Evolutionary conservation across 2,113 vertebrate species (phyloP).

Genomic region (Xiphophorus hellerii): DNA sequence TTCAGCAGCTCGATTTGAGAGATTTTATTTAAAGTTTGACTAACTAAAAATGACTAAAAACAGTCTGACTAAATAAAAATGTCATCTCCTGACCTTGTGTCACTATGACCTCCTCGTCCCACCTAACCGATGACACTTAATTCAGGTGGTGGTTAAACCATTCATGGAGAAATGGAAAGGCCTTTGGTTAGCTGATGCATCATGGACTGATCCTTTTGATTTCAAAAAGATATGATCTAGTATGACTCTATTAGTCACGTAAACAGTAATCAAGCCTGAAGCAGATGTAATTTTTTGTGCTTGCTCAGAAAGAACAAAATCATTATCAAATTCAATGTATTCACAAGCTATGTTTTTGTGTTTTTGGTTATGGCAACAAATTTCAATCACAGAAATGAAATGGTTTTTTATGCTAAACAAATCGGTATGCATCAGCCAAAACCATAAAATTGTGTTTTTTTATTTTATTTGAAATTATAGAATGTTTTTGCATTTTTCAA

Average conservation of each 20-base stretch:
- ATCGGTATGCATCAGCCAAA: neutral
- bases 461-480: neutral
- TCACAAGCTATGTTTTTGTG: neutral
- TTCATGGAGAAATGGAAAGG: neutral
- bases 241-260: neutral
- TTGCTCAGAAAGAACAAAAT: neutral
- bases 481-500: neutral
- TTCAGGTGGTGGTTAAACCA: neutral
- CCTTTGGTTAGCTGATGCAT: neutral
- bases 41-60: neutral
- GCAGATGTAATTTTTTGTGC: neutral
- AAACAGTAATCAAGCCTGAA: neutral
- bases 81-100: neutral
- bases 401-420: neutral
- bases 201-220: neutral
- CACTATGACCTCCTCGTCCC: neutral
- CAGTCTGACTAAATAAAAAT: neutral
- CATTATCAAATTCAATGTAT: neutral
- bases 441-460: neutral
- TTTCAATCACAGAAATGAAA: neutral
- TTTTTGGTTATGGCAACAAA: too few relatives aligned
- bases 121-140: neutral
- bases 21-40: neutral
- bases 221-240: neutral
- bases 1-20: too few relatives aligned